Percentiles rank a stretch among this genome's conserved stretches.
phyloP scores from a whole-genome alignment of 2,888 invertebrate genomes.

The Vesta saturnalis region DNA sequence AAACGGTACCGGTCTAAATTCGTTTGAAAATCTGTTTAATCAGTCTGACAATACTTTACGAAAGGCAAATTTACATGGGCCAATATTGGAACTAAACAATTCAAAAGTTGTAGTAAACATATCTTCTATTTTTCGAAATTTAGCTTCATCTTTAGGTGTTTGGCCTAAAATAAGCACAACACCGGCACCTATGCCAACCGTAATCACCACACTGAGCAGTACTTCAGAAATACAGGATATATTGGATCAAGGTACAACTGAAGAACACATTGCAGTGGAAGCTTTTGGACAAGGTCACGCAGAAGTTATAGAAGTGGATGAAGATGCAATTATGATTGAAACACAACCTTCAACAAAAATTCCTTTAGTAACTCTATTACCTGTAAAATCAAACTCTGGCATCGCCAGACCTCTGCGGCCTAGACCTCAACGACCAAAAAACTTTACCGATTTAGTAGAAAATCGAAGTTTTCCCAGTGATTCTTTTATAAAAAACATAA shows the following conservation, averaged over 20 bases:
- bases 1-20: conserved; percentile 57
- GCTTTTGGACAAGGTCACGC: conserved; percentile 56
- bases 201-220: neutral
- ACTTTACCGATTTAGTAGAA: conserved; percentile 47
- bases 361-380: conserved; percentile 74
- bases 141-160: conserved; percentile 66
- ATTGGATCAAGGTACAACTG: neutral
- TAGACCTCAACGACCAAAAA: conserved; percentile 65
- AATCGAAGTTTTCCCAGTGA: conserved; percentile 54
- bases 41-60: conserved; percentile 70
- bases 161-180: conserved; percentile 48
- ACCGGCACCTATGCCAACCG: neutral
- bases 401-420: conserved; percentile 76
- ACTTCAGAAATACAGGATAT: neutral
- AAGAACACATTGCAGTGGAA: conserved; percentile 17
- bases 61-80: conserved; percentile 71
- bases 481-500: conserved; percentile 31
- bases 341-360: conserved; percentile 52
- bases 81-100: conserved; percentile 44
- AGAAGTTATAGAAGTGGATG: conserved; percentile 58
- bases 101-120: conserved; percentile 64
- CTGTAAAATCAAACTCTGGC: conserved; percentile 83
- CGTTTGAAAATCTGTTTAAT: conserved; percentile 56
- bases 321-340: conserved; percentile 54
- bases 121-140: conserved; percentile 72